phyloP scores from a whole-genome alignment of 2,888 invertebrate genomes.

The Apodemia duryi region DNA sequence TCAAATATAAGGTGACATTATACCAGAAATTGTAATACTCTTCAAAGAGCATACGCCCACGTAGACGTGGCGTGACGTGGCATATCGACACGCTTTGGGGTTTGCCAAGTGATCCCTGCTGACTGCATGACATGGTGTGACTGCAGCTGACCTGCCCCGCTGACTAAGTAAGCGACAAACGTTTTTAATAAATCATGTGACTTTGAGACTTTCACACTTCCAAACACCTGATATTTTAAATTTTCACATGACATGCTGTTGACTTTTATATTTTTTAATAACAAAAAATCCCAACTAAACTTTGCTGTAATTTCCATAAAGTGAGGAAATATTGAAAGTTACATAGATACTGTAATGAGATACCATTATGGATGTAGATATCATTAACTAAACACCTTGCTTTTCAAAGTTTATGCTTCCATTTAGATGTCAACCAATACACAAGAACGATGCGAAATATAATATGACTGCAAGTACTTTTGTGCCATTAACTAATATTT shows the following conservation, averaged over 20 bases:
- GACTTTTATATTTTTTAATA: not conserved
- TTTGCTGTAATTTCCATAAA: too few species aligned
- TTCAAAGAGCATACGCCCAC: not conserved
- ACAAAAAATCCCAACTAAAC: too few species aligned
- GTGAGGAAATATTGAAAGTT: too few species aligned
- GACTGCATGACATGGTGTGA: slow-evolving; percentile 3
- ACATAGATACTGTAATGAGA: too few species aligned
- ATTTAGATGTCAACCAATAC: too few species aligned
- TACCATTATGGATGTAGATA: too few species aligned
- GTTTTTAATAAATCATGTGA: not conserved
- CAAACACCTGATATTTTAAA: not conserved
- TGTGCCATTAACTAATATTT: too few species aligned
- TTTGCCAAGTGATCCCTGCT: not conserved
- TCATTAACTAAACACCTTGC: too few species aligned
- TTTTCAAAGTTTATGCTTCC: too few species aligned
- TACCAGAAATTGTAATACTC: not conserved
- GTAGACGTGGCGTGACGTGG: not conserved
- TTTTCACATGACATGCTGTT: not conserved
- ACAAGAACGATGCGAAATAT: too few species aligned
- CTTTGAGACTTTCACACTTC: not conserved
- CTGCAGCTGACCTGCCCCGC: slow-evolving; percentile 1
- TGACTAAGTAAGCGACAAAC: not conserved
- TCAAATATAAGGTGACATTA: not conserved
- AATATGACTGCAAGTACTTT: too few species aligned
- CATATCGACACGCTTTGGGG: not conserved